phyloP scores from a whole-genome alignment of 2,888 invertebrate genomes.

The Chrysina gloriosa region DNA sequence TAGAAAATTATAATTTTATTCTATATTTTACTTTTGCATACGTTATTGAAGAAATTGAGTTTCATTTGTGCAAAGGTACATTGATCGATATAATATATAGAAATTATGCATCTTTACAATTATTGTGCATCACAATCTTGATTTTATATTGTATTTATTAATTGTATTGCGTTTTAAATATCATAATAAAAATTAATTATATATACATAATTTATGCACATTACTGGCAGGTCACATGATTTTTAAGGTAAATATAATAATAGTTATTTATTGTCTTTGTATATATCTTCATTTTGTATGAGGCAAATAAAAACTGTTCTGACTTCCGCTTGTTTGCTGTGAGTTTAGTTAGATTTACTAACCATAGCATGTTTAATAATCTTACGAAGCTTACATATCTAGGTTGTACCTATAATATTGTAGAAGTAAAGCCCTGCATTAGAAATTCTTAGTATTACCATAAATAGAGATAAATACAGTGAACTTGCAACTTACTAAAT shows the following conservation, averaged over 20 bases:
- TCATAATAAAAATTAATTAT: neutral
- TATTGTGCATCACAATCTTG: neutral
- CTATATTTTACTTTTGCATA: neutral
- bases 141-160: conserved; percentile 10
- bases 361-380: neutral
- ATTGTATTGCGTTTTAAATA: neutral
- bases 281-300: conserved; percentile 29
- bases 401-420: too few relatives aligned
- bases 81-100: conserved; percentile 1
- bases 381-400: too few relatives aligned
- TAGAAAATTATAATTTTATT: conserved; percentile 6
- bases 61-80: neutral
- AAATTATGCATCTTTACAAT: neutral
- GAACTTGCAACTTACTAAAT: too few relatives aligned
- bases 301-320: conserved; percentile 16
- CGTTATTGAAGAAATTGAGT: neutral
- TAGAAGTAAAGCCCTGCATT: too few relatives aligned
- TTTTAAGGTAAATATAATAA: conserved; percentile 17
- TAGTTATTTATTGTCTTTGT: conserved; percentile 36
- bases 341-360: neutral
- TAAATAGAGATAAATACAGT: too few relatives aligned
- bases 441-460: too few relatives aligned
- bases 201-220: conserved; percentile 1
- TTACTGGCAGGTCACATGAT: neutral
- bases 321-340: conserved; percentile 11